A percentile compares a stretch with the other conserved stretches of the same genome.
These are phyloP conservation scores for Philereme transversata DNA, from an alignment of 2,888 invertebrate species.

Conservation along the genomic window DNA sequence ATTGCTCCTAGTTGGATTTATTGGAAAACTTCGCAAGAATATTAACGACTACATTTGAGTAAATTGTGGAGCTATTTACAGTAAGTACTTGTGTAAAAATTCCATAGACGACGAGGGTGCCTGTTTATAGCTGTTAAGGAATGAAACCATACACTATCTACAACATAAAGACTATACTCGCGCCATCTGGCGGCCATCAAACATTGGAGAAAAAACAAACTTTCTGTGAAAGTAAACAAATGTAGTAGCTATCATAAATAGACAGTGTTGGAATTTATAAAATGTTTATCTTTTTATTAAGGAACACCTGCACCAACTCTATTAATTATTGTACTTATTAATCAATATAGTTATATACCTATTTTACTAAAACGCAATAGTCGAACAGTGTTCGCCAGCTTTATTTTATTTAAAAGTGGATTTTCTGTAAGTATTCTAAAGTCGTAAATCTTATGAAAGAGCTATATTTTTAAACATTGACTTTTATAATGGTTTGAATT, in stretches of 20 bases:
- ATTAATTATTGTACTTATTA: too few species aligned
- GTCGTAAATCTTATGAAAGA: too few species aligned
- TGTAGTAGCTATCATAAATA: constrained; percentile 64
- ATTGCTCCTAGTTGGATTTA: constrained; percentile 22
- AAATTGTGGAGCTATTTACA: constrained; percentile 60
- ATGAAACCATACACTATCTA: constrained; percentile 68
- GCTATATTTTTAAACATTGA: too few species aligned
- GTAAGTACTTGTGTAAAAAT: constrained; percentile 67
- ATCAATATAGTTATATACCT: too few species aligned
- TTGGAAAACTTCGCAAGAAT: constrained; percentile 58
- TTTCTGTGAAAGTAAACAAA: constrained; percentile 75
- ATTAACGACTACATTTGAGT: constrained; percentile 58
- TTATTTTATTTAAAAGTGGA: too few species aligned
- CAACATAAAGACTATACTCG: constrained; percentile 61
- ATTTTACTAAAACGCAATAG: too few species aligned
- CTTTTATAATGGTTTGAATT: too few species aligned
- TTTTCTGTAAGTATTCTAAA: too few species aligned
- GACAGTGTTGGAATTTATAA: constrained; percentile 61
- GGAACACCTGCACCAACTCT: too few species aligned
- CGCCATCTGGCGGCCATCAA: constrained; percentile 81
- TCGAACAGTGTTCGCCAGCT: too few species aligned
- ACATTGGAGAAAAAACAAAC: constrained; percentile 76
- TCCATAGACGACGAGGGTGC: constrained; percentile 66
- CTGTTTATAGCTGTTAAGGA: constrained; percentile 73
- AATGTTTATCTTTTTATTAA: constrained; percentile 47